phyloP scores from a whole-genome alignment of 1,140 invertebrate genomes.

The Physella acuta region DNA sequence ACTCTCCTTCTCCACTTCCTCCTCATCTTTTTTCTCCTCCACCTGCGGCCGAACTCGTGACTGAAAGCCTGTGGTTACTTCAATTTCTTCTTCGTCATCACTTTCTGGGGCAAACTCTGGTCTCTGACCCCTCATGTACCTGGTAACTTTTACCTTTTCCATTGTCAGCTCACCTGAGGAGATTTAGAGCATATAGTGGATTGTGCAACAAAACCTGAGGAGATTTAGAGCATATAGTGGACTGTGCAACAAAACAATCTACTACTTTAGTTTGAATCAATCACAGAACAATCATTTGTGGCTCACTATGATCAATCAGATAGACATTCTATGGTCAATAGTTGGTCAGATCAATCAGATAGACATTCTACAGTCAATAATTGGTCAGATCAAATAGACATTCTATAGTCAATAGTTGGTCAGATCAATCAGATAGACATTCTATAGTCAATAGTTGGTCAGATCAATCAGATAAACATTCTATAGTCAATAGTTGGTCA shows the following conservation, averaged over 20 bases:
- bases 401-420: too few species aligned
- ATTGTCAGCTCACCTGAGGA: constrained; percentile 58
- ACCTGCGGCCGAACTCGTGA: constrained; percentile 25
- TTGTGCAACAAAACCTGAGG: too few species aligned
- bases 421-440: too few species aligned
- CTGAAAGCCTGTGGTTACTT: constrained; percentile 40
- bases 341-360: too few species aligned
- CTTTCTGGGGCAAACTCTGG: constrained; percentile 59
- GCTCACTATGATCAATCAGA: background rate
- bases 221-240: background rate
- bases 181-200: background rate
- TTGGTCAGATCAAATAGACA: too few species aligned
- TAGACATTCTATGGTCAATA: too few species aligned
- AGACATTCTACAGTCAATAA: too few species aligned
- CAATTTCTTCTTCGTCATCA: constrained; percentile 63
- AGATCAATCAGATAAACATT: too few species aligned
- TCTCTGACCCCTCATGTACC: constrained; percentile 64
- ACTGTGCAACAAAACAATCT: background rate
- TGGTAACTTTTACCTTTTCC: constrained; percentile 64
- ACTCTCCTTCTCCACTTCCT: constrained; percentile 30
- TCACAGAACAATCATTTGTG: background rate
- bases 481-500: too few species aligned
- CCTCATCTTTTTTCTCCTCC: constrained; percentile 39
- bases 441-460: too few species aligned
- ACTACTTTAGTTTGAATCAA: background rate